Percentiles rank a stretch among this genome's conserved stretches.
These are phyloP conservation scores for Diachrysia chrysitis DNA, from an alignment of 2,888 invertebrate species.

Conservation along the genomic window DNA sequence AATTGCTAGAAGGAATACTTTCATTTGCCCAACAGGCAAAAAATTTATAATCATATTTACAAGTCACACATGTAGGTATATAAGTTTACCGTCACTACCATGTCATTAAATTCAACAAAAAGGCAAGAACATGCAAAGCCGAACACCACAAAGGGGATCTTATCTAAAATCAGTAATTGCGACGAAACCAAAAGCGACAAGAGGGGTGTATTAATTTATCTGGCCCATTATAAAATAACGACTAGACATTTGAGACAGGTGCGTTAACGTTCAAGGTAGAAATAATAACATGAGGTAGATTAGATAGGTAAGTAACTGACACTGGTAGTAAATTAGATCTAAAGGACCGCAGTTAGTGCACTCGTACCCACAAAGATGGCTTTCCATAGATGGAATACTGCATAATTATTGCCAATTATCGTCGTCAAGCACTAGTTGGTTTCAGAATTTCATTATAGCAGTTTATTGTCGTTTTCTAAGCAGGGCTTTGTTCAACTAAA, in stretches of 20 bases:
- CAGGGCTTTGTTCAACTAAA: constrained; percentile 43
- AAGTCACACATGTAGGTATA: neutral
- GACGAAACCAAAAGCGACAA: constrained; percentile 11
- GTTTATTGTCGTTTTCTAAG: constrained; percentile 53
- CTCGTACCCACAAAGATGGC: constrained; percentile 66
- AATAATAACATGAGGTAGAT: constrained; percentile 34
- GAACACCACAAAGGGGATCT: constrained; percentile 19
- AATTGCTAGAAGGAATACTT: neutral
- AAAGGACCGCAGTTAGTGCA: constrained; percentile 37
- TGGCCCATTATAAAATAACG: constrained; percentile 29
- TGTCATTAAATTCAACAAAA: neutral
- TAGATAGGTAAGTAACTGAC: constrained; percentile 15
- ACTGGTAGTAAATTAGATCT: constrained; percentile 34
- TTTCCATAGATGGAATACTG: constrained; percentile 67
- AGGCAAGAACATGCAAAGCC: neutral
- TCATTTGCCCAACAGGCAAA: neutral
- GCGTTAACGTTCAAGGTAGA: constrained; percentile 17
- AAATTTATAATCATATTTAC: neutral
- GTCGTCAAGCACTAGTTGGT: constrained; percentile 68
- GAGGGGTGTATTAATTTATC: constrained; percentile 12
- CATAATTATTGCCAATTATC: constrained; percentile 74
- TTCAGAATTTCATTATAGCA: constrained; percentile 66
- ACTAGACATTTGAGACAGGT: constrained; percentile 36
- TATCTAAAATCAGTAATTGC: constrained; percentile 18
- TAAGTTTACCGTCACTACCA: neutral